Evolutionary conservation across 2,797 vertebrate genomes (phyloP), one percentile per base, ranked within the genome.

Genomic region (Acrossocheilus fasciatus): DNA sequence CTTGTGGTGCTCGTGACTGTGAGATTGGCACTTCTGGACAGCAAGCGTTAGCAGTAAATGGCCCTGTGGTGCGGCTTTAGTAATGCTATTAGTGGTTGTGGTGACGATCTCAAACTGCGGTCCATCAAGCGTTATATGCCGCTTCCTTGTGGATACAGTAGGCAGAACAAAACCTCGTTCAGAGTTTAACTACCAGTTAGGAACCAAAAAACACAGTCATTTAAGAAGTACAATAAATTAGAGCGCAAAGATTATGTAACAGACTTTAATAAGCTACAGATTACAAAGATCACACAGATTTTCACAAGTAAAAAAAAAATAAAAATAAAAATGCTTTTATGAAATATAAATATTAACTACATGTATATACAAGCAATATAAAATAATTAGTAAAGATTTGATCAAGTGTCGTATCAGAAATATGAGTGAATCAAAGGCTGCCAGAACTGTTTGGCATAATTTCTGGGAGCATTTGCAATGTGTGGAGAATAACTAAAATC

Each of bases 61-160:
- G 72, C 10, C 54, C 64, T 82, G 23, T 75, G 68, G 54, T 68
- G 73, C 43, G 73, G 17, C 86, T 89, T 83, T 69, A 86, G 76
- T 83, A 86, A 88, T 77, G 76, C 80, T 73, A 90, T 72, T 87
- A 86, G 41, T 82, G 89, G 82, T 86, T 90, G 86, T 79, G 62
- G 87, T 78, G 41, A 74, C 6, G 10, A 2, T 81, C 73, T 78
- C 86, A 57, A 86, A 50, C 89, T 89, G 84, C 86, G 86, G 79
- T 89, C 88, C 90, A 87, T 89, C 85, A 88, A 76, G 80, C 30
- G 39, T 87, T 83, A 59, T 59, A 82, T 66, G 11, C 10, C 6
- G 3, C 52, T 85, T 76, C 59, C 88, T 87, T 52, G 85, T 68
- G 90, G 68, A 59, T 90, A 73, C 77, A 45, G 84, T 88, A 86